Percentiles rank a stretch among this genome's conserved stretches.
Conservation (phyloP, 2,113 vertebrate genomes). For the Irena cyanogastra region DNA sequence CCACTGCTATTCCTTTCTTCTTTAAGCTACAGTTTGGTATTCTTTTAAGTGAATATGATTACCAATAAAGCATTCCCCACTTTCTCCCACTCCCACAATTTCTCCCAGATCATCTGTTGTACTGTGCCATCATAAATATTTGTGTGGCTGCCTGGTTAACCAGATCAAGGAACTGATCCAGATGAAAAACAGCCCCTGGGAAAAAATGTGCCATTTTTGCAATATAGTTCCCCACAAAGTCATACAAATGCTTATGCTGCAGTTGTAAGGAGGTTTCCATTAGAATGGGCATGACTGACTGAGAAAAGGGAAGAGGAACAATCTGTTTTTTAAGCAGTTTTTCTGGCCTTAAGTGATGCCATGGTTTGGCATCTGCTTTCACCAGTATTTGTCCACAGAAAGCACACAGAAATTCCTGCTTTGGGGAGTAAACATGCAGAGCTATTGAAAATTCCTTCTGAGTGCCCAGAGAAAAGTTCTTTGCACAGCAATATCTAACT, state of each 20-base stretch:
- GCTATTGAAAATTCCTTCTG: neutral
- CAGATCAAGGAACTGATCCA: neutral
- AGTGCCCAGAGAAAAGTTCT: neutral
- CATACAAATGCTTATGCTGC: slow-evolving; percentile 18
- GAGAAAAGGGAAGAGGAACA: neutral
- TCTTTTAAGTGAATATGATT: neutral
- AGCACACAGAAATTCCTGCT: neutral
- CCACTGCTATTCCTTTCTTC: slow-evolving; percentile 15
- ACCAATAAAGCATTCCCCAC: neutral
- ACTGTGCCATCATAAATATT: slow-evolving; percentile 48
- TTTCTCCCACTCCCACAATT: slow-evolving; percentile 8
- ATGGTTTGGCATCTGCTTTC: neutral
- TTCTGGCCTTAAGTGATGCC: neutral
- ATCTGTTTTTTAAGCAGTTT: neutral
- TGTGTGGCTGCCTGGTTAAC: slow-evolving; percentile 1
- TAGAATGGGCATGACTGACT: neutral
- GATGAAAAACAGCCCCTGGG: neutral
- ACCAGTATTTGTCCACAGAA: neutral
- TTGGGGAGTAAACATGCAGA: neutral
- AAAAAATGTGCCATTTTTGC: neutral
- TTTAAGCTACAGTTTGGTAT: neutral
- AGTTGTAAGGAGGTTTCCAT: neutral
- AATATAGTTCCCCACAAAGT: neutral
- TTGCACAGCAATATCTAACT: neutral
- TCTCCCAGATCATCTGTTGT: slow-evolving; percentile 10